phyloP scores from a whole-genome alignment of 2,888 invertebrate genomes.

The Crossocerus cetratus region DNA sequence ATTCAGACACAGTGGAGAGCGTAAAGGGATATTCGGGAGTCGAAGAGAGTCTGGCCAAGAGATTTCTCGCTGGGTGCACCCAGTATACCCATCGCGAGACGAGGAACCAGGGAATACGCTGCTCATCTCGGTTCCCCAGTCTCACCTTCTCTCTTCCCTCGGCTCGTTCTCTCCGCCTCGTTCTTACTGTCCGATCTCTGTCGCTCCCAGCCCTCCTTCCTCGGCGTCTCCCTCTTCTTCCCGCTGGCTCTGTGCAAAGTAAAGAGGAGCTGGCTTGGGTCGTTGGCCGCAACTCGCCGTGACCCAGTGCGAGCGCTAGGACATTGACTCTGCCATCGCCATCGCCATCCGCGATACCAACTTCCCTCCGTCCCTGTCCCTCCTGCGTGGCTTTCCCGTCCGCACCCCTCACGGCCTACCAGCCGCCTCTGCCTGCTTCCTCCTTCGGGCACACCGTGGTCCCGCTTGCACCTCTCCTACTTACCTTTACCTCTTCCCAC shows the following conservation, averaged over 20 bases:
- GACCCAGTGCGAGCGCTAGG: slow-evolving; percentile 77
- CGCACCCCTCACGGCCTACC: slow-evolving; percentile 43
- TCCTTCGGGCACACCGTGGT: slow-evolving; percentile 13
- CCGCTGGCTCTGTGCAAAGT: slow-evolving; percentile 70
- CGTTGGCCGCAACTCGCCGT: slow-evolving; percentile 77
- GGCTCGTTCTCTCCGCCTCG: slow-evolving; percentile 16
- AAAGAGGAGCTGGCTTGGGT: slow-evolving; percentile 74
- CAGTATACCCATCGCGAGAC: slow-evolving; percentile 56
- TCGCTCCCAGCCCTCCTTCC: slow-evolving; percentile 21
- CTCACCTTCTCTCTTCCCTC: slow-evolving; percentile 27
- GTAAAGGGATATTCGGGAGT: not conserved
- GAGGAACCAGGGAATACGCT: slow-evolving; percentile 54
- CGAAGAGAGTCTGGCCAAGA: slow-evolving; percentile 17
- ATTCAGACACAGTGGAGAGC: not conserved
- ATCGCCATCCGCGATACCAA: slow-evolving; percentile 76
- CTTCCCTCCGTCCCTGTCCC: slow-evolving; percentile 64
- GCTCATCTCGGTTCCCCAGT: slow-evolving; percentile 47
- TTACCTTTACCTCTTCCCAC: slow-evolving; percentile 42
- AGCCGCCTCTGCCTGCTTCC: slow-evolving; percentile 37
- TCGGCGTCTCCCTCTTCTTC: slow-evolving; percentile 35
- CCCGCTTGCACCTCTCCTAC: slow-evolving; percentile 36
- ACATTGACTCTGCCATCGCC: slow-evolving; percentile 77
- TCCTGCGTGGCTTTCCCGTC: slow-evolving; percentile 31
- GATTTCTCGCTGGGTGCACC: slow-evolving; percentile 56
- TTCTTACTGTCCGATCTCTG: slow-evolving; percentile 33